Base-by-base conservation (phyloP, 2,797 vertebrate genomes). In the Lithobates sylvaticus region DNA sequence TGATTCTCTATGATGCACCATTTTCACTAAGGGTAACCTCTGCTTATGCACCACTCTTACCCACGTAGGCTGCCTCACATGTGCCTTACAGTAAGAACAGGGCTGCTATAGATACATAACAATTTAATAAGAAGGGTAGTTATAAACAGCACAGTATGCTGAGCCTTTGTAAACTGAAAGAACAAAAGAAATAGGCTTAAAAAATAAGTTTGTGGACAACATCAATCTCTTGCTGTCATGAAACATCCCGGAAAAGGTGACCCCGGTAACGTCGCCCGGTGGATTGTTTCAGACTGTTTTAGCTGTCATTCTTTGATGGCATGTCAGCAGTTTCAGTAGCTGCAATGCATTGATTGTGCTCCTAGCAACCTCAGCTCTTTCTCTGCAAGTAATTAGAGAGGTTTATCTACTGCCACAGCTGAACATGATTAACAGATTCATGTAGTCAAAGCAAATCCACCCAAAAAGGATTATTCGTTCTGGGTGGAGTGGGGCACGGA, bases 301-400 rank as follows among this genome's bases (percentile, higher is more conserved):
- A 83, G 47, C 78, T 81, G 77, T 81, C 78, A 69, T 77, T 58
- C 79, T 29, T 82, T 74, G 74, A 86, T 39, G 23, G 34, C 15
- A 36, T 73, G 85, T 81, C 85, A 86, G 81, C 80, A 65, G 72
- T 83, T 83, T 78, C 29, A 42, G 23, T 12, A 32, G 58, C 75
- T 72, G 42, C 65, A 73, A 73, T 67, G 27, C 85, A 83, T 83
- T 87, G 75, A 87, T 87, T 82, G 70, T 78, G 42, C 39, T 50
- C 58, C 26, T 26, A 47, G 85, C 79, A 44, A 47, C 47, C 84
- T 83, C 80, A 83, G 85, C 81, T 42, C 34, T 74, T 78, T 83
- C 85, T 83, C 27, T 65, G 74, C 15, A 78, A 78, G 47, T 72
- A 83, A 86, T 83, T 86, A 82, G 26, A 65, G 68, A 36, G 61